Percentiles rank a stretch among this genome's conserved stretches.
phyloP scores from a whole-genome alignment of 1,140 invertebrate species.

The Calephelis virginiensis region DNA sequence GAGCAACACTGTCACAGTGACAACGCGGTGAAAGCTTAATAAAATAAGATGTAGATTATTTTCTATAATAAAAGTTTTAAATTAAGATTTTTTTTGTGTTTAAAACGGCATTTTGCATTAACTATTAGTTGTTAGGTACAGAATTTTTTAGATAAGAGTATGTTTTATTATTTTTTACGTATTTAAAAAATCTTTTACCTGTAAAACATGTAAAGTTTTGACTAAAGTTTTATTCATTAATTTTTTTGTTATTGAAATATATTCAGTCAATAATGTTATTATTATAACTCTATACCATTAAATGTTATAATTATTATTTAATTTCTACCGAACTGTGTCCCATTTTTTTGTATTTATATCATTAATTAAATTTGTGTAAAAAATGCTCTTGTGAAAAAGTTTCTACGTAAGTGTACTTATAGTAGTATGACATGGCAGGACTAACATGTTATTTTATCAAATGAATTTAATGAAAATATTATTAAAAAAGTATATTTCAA shows the following conservation, averaged over 20 bases:
- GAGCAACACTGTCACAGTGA: slow-evolving; percentile 16
- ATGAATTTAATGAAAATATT: neutral
- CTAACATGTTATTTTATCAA: neutral
- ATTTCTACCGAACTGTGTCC: no score
- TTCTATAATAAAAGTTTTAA: neutral
- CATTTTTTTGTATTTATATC: no score
- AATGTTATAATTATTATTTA: no score
- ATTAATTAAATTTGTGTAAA: neutral
- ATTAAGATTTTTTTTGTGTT: slow-evolving; percentile 8
- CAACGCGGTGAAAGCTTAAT: slow-evolving; percentile 15
- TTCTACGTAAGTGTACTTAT: neutral
- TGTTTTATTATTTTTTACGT: neutral
- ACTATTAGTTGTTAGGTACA: neutral
- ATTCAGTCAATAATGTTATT: no score
- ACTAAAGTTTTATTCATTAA: no score
- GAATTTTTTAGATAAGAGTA: neutral
- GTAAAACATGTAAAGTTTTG: no score
- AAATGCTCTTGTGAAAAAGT: slow-evolving; percentile 2
- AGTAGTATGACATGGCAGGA: neutral
- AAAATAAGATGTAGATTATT: slow-evolving; percentile 4
- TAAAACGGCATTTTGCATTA: slow-evolving; percentile 8
- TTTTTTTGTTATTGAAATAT: no score
- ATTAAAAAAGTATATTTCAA: neutral
- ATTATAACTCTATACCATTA: no score
- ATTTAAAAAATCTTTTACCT: neutral